Percentiles rank a stretch among this genome's conserved stretches.
Evolutionary conservation across 2,113 vertebrate species (phyloP).

Genomic region (Psilopsiagon aurifrons): DNA sequence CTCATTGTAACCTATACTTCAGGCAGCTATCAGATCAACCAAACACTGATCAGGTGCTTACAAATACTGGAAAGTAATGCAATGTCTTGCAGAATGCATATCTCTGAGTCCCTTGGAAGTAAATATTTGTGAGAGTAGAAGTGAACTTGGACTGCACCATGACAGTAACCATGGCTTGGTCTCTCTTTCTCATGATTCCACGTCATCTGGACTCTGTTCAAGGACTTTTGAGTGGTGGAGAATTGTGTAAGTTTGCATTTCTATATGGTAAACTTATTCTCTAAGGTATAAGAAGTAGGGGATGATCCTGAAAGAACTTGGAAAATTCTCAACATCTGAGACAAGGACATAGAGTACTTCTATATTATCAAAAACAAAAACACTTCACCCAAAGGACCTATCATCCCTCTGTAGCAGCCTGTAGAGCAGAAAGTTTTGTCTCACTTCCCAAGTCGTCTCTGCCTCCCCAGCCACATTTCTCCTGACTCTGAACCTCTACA

Average conservation of each 20-base stretch:
- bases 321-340: neutral
- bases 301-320: neutral
- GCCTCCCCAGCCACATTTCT: neutral
- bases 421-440: neutral
- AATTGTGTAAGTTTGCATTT: neutral
- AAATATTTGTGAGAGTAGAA: conserved; percentile 16
- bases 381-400: neutral
- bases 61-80: neutral
- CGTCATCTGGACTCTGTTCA: neutral
- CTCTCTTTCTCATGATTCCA: neutral
- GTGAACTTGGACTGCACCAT: neutral
- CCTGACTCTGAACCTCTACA: neutral
- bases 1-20: conserved; percentile 18
- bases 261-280: neutral
- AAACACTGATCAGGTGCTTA: neutral
- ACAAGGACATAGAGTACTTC: neutral
- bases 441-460: neutral
- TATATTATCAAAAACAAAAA: neutral
- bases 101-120: neutral
- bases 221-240: neutral
- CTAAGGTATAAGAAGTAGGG: neutral
- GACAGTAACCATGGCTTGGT: neutral
- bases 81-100: neutral
- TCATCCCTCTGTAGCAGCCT: neutral
- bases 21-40: conserved; percentile 11